phyloP scores from a whole-genome alignment of 1,140 invertebrate genomes.

The Ostrea edulis region DNA sequence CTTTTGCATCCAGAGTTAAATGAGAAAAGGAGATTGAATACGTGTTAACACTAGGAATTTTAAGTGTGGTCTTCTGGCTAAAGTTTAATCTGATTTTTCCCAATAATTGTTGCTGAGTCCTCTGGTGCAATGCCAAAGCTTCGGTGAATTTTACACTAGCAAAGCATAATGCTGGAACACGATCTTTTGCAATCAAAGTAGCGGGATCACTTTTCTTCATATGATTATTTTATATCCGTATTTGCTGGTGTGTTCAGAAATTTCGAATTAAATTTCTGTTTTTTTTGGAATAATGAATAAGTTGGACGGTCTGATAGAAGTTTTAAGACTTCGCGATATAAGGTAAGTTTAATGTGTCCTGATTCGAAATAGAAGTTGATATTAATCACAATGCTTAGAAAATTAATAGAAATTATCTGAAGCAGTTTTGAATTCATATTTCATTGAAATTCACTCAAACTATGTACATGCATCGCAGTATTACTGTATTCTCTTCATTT shows the following conservation, averaged over 20 bases:
- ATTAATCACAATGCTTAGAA: no score
- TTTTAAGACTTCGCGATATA: conserved; percentile 28
- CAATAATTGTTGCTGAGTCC: conserved; percentile 22
- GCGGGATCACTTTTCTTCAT: neutral
- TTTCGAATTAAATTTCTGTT: neutral
- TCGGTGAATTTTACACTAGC: neutral
- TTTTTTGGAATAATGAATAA: conserved; percentile 19
- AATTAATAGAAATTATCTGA: no score
- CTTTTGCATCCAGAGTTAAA: conserved; percentile 8
- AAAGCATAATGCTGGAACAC: conserved; percentile 9
- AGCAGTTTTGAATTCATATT: neutral
- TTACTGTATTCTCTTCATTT: neutral
- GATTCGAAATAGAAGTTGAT: neutral
- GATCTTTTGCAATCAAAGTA: neutral
- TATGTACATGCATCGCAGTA: neutral
- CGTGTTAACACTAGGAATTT: conserved; percentile 18
- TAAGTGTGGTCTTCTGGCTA: neutral
- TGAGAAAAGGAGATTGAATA: conserved; percentile 20
- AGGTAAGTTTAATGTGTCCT: neutral
- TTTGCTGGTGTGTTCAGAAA: neutral
- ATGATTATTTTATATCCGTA: neutral
- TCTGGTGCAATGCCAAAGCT: conserved; percentile 4
- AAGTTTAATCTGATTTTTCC: conserved; percentile 11
- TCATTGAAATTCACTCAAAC: neutral
- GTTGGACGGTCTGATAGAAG: conserved; percentile 21